Evolutionary conservation across 1,140 invertebrate genomes (phyloP).

Genomic region (Apis laboriosa): DNA sequence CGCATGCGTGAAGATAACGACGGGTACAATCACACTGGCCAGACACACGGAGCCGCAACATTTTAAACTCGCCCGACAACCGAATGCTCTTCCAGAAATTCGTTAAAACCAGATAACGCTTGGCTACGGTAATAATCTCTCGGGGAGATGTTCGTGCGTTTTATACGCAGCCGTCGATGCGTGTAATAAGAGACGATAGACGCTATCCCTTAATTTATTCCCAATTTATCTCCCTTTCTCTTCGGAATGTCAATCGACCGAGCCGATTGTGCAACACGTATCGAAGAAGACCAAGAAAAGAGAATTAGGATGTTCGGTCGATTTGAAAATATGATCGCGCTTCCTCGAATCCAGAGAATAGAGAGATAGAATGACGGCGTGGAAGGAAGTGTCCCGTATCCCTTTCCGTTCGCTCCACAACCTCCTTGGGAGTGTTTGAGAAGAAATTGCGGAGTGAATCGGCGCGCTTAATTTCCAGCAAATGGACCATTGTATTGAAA

Average conservation of each 20-base stretch:
- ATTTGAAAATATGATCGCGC: slow-evolving; percentile 11
- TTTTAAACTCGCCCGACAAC: slow-evolving; percentile 8
- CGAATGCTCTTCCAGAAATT: slow-evolving; percentile 33
- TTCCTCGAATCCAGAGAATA: slow-evolving; percentile 1
- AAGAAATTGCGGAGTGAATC: background rate
- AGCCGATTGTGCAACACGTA: too few relatives aligned
- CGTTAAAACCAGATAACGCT: slow-evolving; percentile 41
- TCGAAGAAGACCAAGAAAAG: too few relatives aligned
- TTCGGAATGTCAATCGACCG: background rate
- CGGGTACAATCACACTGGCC: background rate
- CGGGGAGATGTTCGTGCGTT: background rate
- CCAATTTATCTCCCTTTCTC: background rate
- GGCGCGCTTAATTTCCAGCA: slow-evolving; percentile 34
- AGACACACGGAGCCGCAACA: slow-evolving; percentile 10
- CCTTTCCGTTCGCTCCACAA: background rate
- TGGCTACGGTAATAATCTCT: slow-evolving; percentile 6
- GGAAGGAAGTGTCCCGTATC: background rate
- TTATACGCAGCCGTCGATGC: background rate
- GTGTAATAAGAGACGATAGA: slow-evolving; percentile 13
- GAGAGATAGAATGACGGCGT: slow-evolving; percentile 1
- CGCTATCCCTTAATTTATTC: background rate
- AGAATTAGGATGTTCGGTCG: slow-evolving; percentile 19
- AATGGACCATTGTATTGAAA: slow-evolving; percentile 50
- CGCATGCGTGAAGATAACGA: slow-evolving; percentile 38
- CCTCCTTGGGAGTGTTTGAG: background rate